A percentile compares a stretch with the other conserved stretches of the same genome.
Conservation (phyloP, 2,797 vertebrate species). For the Basileuterus tristriatus region DNA sequence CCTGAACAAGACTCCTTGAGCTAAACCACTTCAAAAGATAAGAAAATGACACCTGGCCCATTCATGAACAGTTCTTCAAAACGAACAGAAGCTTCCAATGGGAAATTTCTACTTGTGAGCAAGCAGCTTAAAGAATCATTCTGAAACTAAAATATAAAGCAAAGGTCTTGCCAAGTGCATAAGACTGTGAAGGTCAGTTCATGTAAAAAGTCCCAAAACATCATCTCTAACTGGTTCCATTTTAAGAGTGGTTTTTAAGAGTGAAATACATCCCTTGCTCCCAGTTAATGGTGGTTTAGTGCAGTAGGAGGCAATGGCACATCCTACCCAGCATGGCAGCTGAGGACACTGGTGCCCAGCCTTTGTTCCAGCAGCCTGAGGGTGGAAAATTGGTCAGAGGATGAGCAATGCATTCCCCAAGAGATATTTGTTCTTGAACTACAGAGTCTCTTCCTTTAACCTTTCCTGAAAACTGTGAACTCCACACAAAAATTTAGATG, state of each 20-base stretch:
- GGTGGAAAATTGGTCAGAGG: not conserved
- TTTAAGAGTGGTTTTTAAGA: not conserved
- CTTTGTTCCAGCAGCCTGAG: not conserved
- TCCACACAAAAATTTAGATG: not conserved
- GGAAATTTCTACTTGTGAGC: not conserved
- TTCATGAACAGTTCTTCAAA: not conserved
- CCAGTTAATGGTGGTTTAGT: not conserved
- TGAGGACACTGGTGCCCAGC: not conserved
- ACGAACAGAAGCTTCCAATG: not conserved
- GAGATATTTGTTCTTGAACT: not conserved
- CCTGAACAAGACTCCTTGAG: not conserved
- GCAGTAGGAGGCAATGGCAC: not conserved
- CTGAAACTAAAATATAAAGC: not conserved
- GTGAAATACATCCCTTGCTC: not conserved
- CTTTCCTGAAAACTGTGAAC: not conserved
- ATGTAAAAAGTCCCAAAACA: not conserved
- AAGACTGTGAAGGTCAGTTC: not conserved
- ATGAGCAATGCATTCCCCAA: not conserved
- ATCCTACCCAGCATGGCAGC: not conserved
- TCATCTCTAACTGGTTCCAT: not conserved
- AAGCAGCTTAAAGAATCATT: not conserved
- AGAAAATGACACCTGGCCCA: not conserved
- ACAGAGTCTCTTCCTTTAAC: not conserved
- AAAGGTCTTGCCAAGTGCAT: not conserved
- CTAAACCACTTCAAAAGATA: not conserved